Percentiles rank a stretch among this genome's conserved stretches.
Evolutionary conservation across 2,113 vertebrate species (phyloP).

Genomic region (Percina caprodes): DNA sequence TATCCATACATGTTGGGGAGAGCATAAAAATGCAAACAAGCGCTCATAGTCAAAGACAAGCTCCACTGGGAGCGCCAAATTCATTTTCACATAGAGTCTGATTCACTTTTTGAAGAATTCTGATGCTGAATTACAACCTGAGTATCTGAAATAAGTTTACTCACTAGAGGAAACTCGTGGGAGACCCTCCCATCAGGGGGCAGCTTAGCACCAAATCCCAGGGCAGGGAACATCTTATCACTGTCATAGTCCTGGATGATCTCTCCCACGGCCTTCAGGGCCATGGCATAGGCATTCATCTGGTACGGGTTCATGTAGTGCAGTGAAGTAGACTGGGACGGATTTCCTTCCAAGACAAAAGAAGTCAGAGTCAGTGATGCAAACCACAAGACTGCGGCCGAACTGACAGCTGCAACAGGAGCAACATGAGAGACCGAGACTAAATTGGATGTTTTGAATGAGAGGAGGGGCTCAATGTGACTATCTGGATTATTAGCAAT

Average conservation of each 20-base stretch:
- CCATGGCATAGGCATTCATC: constrained; percentile 95
- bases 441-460: constrained; percentile 43
- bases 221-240: constrained; percentile 95
- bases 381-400: constrained; percentile 31
- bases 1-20: not conserved
- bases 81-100: not conserved
- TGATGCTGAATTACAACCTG: not conserved
- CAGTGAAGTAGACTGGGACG: constrained; percentile 93
- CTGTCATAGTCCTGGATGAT: constrained; percentile 98
- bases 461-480: not conserved
- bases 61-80: constrained; percentile 6
- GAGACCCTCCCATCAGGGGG: constrained; percentile 93
- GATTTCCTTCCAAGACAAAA: constrained; percentile 85
- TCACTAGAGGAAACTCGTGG: constrained; percentile 94
- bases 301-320: constrained; percentile 98
- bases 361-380: constrained; percentile 60
- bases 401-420: constrained; percentile 42
- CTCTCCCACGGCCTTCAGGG: constrained; percentile 93
- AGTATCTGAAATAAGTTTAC: constrained; percentile 39
- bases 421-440: constrained; percentile 8
- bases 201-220: constrained; percentile 95
- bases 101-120: not conserved
- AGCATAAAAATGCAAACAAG: constrained; percentile 30
- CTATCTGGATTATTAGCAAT: not conserved
- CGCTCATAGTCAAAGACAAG: constrained; percentile 6